Percentiles rank a stretch among this genome's conserved stretches.
Conservation (phyloP, 1,140 invertebrate genomes). For the Dendrolimus punctatus region DNA sequence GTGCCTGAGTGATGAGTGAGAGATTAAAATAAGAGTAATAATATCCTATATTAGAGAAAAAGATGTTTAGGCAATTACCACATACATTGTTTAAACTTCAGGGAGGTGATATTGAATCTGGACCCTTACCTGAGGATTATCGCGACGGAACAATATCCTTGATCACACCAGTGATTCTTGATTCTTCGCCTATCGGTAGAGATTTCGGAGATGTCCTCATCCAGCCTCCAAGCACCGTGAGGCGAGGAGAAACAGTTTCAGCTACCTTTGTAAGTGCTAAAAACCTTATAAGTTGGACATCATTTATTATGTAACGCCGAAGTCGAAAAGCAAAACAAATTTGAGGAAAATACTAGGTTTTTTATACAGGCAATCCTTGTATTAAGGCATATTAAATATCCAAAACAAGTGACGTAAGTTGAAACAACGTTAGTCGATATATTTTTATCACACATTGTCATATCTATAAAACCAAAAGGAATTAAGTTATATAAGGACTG, state of each 20-base stretch:
- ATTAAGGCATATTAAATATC: too few relatives aligned
- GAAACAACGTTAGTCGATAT: too few relatives aligned
- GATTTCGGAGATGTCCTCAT: constrained; percentile 39
- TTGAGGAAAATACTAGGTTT: not conserved
- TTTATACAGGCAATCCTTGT: not conserved
- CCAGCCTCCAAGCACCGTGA: constrained; percentile 21
- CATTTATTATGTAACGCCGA: too few relatives aligned
- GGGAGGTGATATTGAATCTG: constrained; percentile 28
- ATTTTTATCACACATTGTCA: too few relatives aligned
- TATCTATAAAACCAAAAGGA: too few relatives aligned
- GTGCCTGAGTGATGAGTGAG: too few relatives aligned
- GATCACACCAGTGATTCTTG: constrained; percentile 36
- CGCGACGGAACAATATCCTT: constrained; percentile 31
- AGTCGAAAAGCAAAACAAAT: too few relatives aligned
- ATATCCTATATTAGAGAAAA: too few relatives aligned
- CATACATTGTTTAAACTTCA: constrained; percentile 7
- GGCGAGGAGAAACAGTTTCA: constrained; percentile 27
- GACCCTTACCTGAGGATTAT: constrained; percentile 37
- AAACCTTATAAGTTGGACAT: not conserved
- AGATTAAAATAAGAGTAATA: too few relatives aligned
- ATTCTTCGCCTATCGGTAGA: constrained; percentile 20
- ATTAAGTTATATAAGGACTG: too few relatives aligned
- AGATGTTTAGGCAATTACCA: too few relatives aligned
- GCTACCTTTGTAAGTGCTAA: constrained; percentile 42
- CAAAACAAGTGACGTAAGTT: too few relatives aligned